Percentiles rank a stretch among this genome's conserved stretches.
These are phyloP conservation scores for Brenthis daphne DNA, from an alignment of 2,888 invertebrate genomes.

Conservation along the genomic window DNA sequence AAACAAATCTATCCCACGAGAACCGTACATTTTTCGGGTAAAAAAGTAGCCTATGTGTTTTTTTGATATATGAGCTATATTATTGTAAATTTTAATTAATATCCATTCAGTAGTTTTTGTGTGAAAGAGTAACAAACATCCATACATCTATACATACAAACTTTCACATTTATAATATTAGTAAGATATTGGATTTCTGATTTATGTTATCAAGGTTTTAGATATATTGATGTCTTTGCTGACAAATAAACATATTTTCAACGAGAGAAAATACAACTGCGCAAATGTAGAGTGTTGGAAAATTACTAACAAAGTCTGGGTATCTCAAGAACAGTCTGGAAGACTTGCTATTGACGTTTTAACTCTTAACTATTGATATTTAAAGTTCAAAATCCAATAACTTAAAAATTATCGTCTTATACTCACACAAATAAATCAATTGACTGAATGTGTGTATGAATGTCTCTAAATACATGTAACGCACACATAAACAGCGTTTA, in stretches of 20 bases:
- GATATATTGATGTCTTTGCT: background rate
- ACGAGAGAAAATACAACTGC: slow-evolving; percentile 14
- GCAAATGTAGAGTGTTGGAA: slow-evolving; percentile 27
- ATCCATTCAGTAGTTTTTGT: no score
- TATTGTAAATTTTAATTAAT: no score
- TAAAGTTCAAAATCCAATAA: slow-evolving; percentile 1
- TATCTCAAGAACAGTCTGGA: slow-evolving; percentile 13
- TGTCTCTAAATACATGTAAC: background rate
- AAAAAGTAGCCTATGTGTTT: no score
- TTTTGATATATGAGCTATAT: no score
- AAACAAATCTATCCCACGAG: no score
- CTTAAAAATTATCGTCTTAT: no score
- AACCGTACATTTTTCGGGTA: no score
- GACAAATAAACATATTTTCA: slow-evolving; percentile 5
- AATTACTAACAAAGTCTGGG: slow-evolving; percentile 26
- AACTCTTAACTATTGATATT: background rate
- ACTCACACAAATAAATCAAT: slow-evolving; percentile 6
- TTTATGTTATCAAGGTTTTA: background rate
- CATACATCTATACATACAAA: no score
- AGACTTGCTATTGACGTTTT: background rate
- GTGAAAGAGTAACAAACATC: no score
- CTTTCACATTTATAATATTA: no score
- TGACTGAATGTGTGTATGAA: background rate
- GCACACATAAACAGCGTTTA: background rate
- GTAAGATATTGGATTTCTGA: no score